These are phyloP conservation scores for Xylophagus ater DNA, from an alignment of 2,888 invertebrate genomes.

Conservation along the genomic window DNA sequence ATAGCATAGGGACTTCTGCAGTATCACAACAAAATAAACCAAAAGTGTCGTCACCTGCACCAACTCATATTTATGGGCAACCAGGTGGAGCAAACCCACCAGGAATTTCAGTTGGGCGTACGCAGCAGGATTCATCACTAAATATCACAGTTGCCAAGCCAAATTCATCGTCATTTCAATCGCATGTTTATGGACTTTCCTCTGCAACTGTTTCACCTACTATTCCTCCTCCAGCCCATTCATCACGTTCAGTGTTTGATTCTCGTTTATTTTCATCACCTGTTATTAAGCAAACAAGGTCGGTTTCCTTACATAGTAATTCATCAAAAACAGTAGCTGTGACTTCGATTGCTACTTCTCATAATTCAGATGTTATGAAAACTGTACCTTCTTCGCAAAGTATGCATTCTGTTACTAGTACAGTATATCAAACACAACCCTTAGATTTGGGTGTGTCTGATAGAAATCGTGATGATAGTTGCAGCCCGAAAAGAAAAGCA, in stretches of 20 bases:
- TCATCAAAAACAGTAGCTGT: constrained; percentile 41
- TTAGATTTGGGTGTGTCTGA: constrained; percentile 60
- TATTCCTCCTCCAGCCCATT: constrained; percentile 48
- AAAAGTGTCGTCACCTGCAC: constrained; percentile 67
- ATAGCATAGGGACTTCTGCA: constrained; percentile 16
- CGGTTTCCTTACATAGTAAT: constrained; percentile 39
- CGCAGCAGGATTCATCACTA: constrained; percentile 31
- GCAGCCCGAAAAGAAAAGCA: constrained; percentile 53
- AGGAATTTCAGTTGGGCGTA: constrained; percentile 44
- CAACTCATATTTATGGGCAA: constrained; percentile 37
- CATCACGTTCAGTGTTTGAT: constrained; percentile 28
- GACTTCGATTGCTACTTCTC: constrained; percentile 35
- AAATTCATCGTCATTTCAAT: constrained; percentile 40
- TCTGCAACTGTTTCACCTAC: constrained; percentile 39
- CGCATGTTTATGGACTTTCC: constrained; percentile 40
- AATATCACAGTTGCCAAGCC: constrained; percentile 42
- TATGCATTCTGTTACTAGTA: too few species aligned
- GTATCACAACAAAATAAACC: constrained; percentile 39
- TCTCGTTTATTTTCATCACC: constrained; percentile 25
- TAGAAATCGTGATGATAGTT: constrained; percentile 26
- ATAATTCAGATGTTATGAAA: constrained; percentile 20
- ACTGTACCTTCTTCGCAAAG: constrained; percentile 39
- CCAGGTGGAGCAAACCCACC: constrained; percentile 42
- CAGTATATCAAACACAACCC: constrained; percentile 61
- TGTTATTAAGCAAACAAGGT: constrained; percentile 20